phyloP scores from a whole-genome alignment of 2,113 vertebrate species.

The Mastomys natalensis region DNA sequence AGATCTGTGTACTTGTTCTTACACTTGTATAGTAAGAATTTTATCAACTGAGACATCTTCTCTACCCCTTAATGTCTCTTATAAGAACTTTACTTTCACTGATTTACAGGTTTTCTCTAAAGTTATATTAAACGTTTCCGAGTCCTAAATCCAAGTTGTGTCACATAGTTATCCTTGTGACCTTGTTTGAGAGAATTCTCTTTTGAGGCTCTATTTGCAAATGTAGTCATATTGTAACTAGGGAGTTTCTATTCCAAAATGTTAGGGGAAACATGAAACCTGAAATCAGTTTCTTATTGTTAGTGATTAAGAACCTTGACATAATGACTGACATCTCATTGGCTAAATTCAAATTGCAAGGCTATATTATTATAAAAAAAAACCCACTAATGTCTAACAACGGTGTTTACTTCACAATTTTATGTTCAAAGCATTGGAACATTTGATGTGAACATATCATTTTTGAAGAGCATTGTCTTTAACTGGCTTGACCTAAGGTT shows the following conservation, averaged over 20 bases:
- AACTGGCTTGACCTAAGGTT: neutral
- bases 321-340: neutral
- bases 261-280: neutral
- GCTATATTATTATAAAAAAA: neutral
- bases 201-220: neutral
- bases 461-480: neutral
- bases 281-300: neutral
- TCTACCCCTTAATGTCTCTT: too few relatives aligned
- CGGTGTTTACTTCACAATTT: neutral
- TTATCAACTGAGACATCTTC: neutral
- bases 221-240: neutral
- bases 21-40: neutral
- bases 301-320: neutral
- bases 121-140: neutral
- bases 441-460: neutral
- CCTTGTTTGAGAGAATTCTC: neutral
- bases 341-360: neutral
- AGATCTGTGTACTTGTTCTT: neutral
- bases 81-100: neutral
- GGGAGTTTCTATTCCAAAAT: neutral
- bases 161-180: neutral
- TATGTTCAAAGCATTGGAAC: neutral
- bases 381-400: neutral
- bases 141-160: neutral
- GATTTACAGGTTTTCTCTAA: neutral